Evolutionary conservation across 2,113 vertebrate species (phyloP), one percentile per base, ranked within the genome.

Genomic region (Gavia stellata): DNA sequence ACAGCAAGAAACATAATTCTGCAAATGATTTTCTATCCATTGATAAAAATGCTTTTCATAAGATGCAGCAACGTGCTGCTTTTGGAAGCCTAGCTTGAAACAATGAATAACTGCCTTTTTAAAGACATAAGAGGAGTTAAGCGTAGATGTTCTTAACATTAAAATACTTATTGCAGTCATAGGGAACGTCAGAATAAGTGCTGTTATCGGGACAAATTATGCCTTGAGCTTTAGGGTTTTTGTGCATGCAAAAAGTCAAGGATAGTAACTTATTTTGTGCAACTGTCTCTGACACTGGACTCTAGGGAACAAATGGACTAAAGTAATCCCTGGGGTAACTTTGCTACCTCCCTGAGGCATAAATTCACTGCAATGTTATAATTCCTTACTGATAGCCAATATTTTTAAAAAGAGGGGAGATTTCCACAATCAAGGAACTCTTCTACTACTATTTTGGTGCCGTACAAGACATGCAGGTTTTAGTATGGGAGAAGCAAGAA

Each of bases 1-100:
- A 67, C 28, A 80, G 29, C 82, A 40, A 34, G 74, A 66, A 93
- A 84, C 42, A 68, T 71, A 87, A 52, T 95, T 72, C 86, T 96
- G 83, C 34, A 79, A 61, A 75, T 87, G 4, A 72, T 61, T 90
- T 90, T 65, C 52, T 91, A 83, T 42, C 28, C 44, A 29, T 78
- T 96, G 85, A 86, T 92, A 95, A 94, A 96, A 92, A 88, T 44
- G 58, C 19, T 66, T 91, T 88, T 83, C 52, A n/a, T 74, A 89
- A 93, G 91, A 92, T 52, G 12, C 44, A 91, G 63, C 56, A 79
- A 14, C 6, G 29, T 12, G 2, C 26, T 88, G 59, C 40, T 86
- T 88, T 91, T 82, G 72, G 91, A 93, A 92, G 23, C 0, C 1
- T 45, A 23, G 47, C 84, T 62, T 85, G 38, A 90, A 91, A 88